Percentiles rank a stretch among this genome's conserved stretches.
Conservation (phyloP, 2,888 invertebrate species). For the Dolomedes plantarius region DNA sequence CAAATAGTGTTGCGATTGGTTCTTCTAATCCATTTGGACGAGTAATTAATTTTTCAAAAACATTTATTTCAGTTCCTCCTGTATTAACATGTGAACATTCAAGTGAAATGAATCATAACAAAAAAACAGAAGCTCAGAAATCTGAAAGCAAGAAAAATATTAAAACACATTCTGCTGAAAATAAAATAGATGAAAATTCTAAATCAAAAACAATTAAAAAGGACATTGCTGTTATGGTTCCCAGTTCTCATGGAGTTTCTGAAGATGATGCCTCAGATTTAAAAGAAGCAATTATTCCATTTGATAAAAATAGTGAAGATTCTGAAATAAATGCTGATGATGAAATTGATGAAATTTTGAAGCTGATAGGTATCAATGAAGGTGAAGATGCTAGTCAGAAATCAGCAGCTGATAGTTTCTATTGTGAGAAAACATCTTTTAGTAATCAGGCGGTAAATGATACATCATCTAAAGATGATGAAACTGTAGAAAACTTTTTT, state of each 20-base stretch:
- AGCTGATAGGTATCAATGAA: not conserved
- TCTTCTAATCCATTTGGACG: not conserved
- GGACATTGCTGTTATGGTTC: too few species aligned
- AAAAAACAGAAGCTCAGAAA: not conserved
- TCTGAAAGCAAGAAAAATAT: not conserved
- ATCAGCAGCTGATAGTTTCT: too few species aligned
- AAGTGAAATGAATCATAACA: not conserved
- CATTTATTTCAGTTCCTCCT: not conserved
- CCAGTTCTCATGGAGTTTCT: too few species aligned
- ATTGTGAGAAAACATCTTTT: too few species aligned
- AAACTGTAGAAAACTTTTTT: not conserved
- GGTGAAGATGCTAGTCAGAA: not conserved
- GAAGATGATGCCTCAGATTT: too few species aligned
- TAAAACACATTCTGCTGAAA: too few species aligned
- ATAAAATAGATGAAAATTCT: not conserved
- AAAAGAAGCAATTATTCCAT: too few species aligned
- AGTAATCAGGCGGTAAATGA: too few species aligned
- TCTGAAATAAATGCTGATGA: not conserved
- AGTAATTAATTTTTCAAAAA: not conserved
- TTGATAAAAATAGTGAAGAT: not conserved
- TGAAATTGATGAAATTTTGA: not conserved
- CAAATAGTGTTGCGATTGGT: not conserved
- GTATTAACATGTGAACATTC: not conserved
- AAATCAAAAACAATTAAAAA: too few species aligned
- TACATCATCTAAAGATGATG: too few species aligned